A percentile compares a stretch with the other conserved stretches of the same genome.
Evolutionary conservation across 2,888 invertebrate species (phyloP).

Genomic region (Andrena bucephala): DNA sequence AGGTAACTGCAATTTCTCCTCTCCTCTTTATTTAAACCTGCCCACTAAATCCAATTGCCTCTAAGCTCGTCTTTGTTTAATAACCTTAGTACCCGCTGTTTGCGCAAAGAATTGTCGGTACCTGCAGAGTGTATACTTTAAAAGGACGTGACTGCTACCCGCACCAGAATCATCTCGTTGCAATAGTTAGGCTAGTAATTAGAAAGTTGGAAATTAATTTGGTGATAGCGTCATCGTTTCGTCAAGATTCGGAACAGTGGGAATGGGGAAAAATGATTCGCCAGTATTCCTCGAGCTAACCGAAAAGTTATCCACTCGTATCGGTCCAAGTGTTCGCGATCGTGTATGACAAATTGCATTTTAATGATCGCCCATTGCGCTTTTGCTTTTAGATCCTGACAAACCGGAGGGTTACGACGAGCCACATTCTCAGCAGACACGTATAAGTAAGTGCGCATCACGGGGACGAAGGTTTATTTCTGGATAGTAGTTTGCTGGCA

Average conservation of each 20-base stretch:
- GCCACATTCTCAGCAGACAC: slow-evolving; percentile 83
- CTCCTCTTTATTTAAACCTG: slow-evolving; percentile 35
- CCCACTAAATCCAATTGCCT: slow-evolving; percentile 40
- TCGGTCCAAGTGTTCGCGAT: neutral
- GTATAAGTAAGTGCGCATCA: slow-evolving; percentile 80
- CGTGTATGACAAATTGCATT: slow-evolving; percentile 29
- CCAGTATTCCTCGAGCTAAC: slow-evolving; percentile 3
- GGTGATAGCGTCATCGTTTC: neutral
- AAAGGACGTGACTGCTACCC: neutral
- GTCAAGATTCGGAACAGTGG: neutral
- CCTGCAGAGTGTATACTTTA: neutral
- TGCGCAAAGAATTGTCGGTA: slow-evolving; percentile 11
- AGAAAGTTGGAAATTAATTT: neutral
- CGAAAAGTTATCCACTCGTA: slow-evolving; percentile 11
- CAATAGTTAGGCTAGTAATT: neutral
- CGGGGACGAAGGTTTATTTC: slow-evolving; percentile 55
- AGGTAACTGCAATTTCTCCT: slow-evolving; percentile 84
- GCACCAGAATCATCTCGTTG: neutral
- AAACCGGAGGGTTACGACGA: slow-evolving; percentile 82
- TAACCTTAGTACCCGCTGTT: slow-evolving; percentile 13
- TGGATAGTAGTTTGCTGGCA: slow-evolving; percentile 31
- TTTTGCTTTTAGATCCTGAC: slow-evolving; percentile 79
- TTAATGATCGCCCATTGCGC: slow-evolving; percentile 14
- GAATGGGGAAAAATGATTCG: neutral
- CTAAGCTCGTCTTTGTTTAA: slow-evolving; percentile 39